These are phyloP conservation scores for Crenuchus spilurus DNA, from an alignment of 2,797 vertebrate genomes.

Conservation along the genomic window DNA sequence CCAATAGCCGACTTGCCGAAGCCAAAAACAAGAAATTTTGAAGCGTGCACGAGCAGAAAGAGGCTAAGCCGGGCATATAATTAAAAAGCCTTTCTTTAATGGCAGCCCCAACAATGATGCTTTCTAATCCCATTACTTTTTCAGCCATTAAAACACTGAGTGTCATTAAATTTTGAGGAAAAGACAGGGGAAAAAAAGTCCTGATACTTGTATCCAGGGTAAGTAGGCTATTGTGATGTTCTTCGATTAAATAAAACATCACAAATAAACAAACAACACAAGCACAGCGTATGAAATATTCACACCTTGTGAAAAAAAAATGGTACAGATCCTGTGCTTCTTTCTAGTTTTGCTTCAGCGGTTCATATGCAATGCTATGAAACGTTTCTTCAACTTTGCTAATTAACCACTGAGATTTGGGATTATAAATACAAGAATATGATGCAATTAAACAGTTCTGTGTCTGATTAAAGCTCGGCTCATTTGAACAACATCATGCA, in stretches of 20 bases:
- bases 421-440: conserved; percentile 11
- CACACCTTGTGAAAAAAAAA: conserved; percentile 15
- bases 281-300: conserved; percentile 21
- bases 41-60: neutral
- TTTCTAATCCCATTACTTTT: conserved; percentile 7
- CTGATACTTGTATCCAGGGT: conserved; percentile 3
- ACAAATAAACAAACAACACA: conserved; percentile 26
- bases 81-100: conserved; percentile 16
- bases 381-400: conserved; percentile 19
- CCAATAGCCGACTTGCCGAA: neutral
- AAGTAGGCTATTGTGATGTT: conserved; percentile 18
- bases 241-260: conserved; percentile 37
- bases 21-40: neutral
- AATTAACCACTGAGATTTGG: conserved; percentile 21
- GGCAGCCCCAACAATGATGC: neutral
- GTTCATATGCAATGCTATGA: conserved; percentile 12
- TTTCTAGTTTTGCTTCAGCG: conserved; percentile 10
- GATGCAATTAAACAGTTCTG: conserved; percentile 4
- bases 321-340: conserved; percentile 7
- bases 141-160: conserved; percentile 23
- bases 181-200: conserved; percentile 13
- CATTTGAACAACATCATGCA: neutral
- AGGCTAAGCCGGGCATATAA: conserved; percentile 23
- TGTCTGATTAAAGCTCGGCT: conserved; percentile 7
- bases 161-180: conserved; percentile 21